Evolutionary conservation across 2,888 invertebrate genomes (phyloP), one percentile per base, ranked within the genome.

Genomic region (Glyphotaelius pellucidus): DNA sequence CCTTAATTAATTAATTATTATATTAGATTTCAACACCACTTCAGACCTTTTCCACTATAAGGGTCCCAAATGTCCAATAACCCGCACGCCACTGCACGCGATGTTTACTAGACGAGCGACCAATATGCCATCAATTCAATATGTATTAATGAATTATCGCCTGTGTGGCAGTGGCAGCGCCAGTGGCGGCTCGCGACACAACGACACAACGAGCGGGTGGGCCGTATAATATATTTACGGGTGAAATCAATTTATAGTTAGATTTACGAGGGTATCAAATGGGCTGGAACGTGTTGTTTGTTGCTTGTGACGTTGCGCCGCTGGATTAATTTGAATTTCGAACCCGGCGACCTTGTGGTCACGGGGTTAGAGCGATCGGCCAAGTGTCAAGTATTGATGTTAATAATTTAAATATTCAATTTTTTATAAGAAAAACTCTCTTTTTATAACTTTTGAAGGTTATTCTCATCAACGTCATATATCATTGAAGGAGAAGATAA

Each of bases 71-170:
- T 12, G 81, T 31, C 35, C 83, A 38, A 83, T n/a, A 83, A 9
- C 19, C 25, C 11, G 25, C 47, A 86, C 88, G 79, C 88, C 88
- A 89, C 88, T 89, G 88, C 79, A 19, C 79, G 88, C 35, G 31
- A 31, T 79, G 79, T 89, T 89, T 89, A 91, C 91, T 47, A 89
- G 90, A 86, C 90, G 90, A 80, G 83, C 90, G 88, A 90, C 92
- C 92, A 92, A 93, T 93, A 91, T 80, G 92, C 92, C 92, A 90
- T 92, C 93, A 93, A 91, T 92, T 91, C 93, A 92, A 92, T 92
- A 92, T 92, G 93, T 92, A 93, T 93, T 80, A 91, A 92, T 93
- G 92, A 93, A 90, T 92, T 93, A 93, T 92, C 85, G 85, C 92
- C 79, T 35, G 42, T n/a, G 80, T 42, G 67, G 15, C 35, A 35